These are phyloP conservation scores for Frieseomelitta varia DNA, from an alignment of 1,140 invertebrate species.

Conservation along the genomic window DNA sequence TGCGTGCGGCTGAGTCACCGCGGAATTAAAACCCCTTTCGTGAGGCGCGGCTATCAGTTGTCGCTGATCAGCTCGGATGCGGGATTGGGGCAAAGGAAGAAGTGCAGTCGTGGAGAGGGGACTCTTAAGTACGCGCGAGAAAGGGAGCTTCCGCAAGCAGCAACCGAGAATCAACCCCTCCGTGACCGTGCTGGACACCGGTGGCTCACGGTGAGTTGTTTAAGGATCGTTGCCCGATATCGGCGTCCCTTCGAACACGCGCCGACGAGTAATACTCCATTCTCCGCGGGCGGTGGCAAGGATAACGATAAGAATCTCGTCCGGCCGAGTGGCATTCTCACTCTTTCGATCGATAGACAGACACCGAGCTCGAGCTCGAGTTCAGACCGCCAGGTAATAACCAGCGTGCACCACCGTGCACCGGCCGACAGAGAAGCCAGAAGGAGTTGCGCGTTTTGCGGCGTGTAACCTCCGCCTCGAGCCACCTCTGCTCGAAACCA, in stretches of 20 bases:
- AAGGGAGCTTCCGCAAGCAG: slow-evolving; percentile 1
- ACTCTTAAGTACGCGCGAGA: background rate
- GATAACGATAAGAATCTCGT: slow-evolving; percentile 59
- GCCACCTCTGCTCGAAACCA: background rate
- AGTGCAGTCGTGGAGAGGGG: background rate
- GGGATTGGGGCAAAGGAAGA: slow-evolving; percentile 46
- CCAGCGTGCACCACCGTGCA: slow-evolving; percentile 38
- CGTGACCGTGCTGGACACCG: background rate
- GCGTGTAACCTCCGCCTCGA: slow-evolving; percentile 19
- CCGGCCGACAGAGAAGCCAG: background rate
- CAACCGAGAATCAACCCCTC: background rate
- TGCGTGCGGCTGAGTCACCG: slow-evolving; percentile 71
- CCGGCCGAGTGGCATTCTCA: slow-evolving; percentile 52
- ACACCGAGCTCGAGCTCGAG: slow-evolving; percentile 1
- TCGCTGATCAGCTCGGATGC: slow-evolving; percentile 66
- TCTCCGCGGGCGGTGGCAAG: slow-evolving; percentile 11
- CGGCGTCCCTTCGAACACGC: slow-evolving; percentile 33
- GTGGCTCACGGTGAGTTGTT: slow-evolving; percentile 5
- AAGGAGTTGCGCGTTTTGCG: slow-evolving; percentile 37
- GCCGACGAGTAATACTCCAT: slow-evolving; percentile 45
- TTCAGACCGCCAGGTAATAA: slow-evolving; percentile 31
- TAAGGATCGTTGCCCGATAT: slow-evolving; percentile 24
- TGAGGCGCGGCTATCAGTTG: slow-evolving; percentile 73
- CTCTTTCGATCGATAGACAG: slow-evolving; percentile 59
- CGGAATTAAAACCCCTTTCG: slow-evolving; percentile 71